phyloP scores from a whole-genome alignment of 2,113 vertebrate genomes.

The Chaetodon auriga region DNA sequence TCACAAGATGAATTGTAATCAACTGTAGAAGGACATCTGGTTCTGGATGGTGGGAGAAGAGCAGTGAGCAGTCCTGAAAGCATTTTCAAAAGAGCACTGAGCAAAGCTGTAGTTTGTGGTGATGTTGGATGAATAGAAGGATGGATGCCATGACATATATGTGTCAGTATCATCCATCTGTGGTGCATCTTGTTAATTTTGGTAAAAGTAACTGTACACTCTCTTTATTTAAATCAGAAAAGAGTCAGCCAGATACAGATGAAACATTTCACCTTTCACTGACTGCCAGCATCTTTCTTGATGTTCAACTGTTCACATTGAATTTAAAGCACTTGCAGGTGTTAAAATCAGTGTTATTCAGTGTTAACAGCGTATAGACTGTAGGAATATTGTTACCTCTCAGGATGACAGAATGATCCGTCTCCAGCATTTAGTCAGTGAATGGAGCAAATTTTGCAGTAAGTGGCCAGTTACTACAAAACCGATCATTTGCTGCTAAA shows the following conservation, averaged over 20 bases:
- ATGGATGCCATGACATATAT: background rate
- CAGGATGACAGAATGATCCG: background rate
- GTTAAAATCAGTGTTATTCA: background rate
- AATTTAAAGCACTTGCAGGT: background rate
- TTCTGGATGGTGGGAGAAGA: constrained; percentile 50
- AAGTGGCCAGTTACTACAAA: background rate
- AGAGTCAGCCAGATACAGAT: background rate
- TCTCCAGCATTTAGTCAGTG: background rate
- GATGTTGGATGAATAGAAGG: background rate
- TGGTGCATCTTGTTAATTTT: background rate
- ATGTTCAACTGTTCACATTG: background rate
- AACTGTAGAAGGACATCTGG: constrained; percentile 67
- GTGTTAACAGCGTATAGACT: background rate
- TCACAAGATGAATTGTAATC: constrained; percentile 71
- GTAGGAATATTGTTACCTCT: background rate
- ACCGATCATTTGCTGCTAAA: too few species aligned
- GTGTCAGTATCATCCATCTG: background rate
- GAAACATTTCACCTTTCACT: background rate
- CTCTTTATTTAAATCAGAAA: background rate
- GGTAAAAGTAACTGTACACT: background rate
- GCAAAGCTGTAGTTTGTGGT: background rate
- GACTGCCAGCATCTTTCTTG: background rate
- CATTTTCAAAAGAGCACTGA: constrained; percentile 37
- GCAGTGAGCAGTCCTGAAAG: constrained; percentile 34
- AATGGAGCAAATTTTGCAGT: background rate